Evolutionary conservation across 92 coral and sea anemone species (phyloP).

Genomic region (Montipora capitata): DNA sequence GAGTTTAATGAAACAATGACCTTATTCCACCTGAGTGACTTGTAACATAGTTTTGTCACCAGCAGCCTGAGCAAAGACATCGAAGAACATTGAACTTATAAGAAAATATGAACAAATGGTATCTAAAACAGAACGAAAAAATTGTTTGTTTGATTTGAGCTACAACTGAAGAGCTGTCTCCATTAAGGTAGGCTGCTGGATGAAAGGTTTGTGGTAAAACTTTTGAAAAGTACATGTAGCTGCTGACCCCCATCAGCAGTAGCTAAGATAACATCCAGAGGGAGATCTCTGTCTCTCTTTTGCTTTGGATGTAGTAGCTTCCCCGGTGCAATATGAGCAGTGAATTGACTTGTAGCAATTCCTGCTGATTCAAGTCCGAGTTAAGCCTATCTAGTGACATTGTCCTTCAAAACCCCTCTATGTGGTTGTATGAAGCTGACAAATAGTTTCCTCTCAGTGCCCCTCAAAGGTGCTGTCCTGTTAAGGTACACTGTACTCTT

Average conservation of each 20-base stretch:
- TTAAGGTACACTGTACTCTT: conserved; percentile 34
- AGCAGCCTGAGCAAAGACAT: no score
- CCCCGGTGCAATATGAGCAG: conserved; percentile 52
- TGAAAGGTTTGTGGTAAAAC: conserved; percentile 16
- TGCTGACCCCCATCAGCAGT: conserved; percentile 47
- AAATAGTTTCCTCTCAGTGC: no score
- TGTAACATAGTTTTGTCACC: no score
- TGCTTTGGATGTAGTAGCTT: conserved; percentile 61
- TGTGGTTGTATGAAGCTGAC: conserved; percentile 52
- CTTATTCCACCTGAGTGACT: no score
- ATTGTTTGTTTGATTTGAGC: no score
- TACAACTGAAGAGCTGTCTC: conserved; percentile 10
- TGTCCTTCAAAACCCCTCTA: conserved; percentile 53
- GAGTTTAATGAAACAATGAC: no score
- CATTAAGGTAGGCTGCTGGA: conserved; percentile 6
- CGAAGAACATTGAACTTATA: no score
- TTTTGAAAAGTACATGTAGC: conserved; percentile 29
- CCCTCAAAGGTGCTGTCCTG: conserved; percentile 32
- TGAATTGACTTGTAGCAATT: conserved; percentile 29
- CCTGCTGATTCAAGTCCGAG: conserved; percentile 16
- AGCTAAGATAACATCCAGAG: conserved; percentile 45
- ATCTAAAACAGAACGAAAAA: no score
- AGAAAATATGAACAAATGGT: no score
- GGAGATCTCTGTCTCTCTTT: conserved; percentile 30
- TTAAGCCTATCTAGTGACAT: conserved; percentile 50